Evolutionary conservation across 2,888 invertebrate species (phyloP), one percentile per base, ranked within the genome.

Genomic region (Sesia bembeciformis): DNA sequence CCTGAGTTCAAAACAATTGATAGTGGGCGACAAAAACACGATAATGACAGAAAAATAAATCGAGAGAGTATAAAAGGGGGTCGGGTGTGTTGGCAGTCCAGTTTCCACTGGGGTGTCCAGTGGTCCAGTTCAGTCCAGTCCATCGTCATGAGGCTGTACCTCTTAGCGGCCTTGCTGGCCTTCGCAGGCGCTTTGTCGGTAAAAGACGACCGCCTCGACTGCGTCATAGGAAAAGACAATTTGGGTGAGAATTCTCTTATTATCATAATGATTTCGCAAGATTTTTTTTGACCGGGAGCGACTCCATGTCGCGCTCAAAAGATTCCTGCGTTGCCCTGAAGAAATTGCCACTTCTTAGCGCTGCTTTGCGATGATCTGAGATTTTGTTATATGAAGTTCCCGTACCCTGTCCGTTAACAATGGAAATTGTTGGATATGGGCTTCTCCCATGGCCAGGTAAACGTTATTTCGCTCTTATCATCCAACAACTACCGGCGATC

Each of bases 171-270:
- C 52, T 57, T 73, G 52, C 58, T 80, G 64, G 85, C 81, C 58
- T 66, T 79, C 64, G 68, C 70, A 40, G 41, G 82, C 58, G 86
- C 84, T 57, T 69, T 74, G 56, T 75, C 76, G 57, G 68, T 86
- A 67, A 78, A 76, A 53, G 80, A 83, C 62, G 81, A 77, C 41
- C 52, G 60, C 51, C 57, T 60, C 49, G 65, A 65, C 53, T 60
- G 70, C 49, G 6, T 71, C 57, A 76, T 88, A 56, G 84, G 83
- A 54, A 86, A 80, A 63, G 84, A 84, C 6, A 65, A 54, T 40
- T 59, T 87, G 64, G 77, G 88, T 89, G 59, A 81, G 78, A 52
- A 50, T 50, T 7, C 7, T 50, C 3, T 54, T 3, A 6, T 41
- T 23, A 23, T 23, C 23, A 23, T 23, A 23, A 23, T 23, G 23